Evolutionary conservation across 1,140 invertebrate species (phyloP).

Genomic region (Phocides pigmalion): DNA sequence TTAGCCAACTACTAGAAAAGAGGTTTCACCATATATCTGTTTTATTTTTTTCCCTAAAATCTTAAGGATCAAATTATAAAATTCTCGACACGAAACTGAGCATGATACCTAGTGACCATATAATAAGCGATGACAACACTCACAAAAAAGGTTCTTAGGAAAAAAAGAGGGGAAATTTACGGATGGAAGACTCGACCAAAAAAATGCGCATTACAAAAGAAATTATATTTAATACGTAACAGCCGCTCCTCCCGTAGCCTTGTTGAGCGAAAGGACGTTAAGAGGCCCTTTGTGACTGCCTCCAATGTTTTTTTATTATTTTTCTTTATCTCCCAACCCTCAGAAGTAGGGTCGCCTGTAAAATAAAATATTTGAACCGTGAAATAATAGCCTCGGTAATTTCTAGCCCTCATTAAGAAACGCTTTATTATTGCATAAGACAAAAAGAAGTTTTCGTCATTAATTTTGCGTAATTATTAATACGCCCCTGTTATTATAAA

Average conservation of each 20-base stretch:
- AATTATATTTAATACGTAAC: conserved; percentile 65
- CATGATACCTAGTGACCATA: conserved; percentile 23
- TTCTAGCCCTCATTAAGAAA: conserved; percentile 64
- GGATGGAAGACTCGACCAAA: conserved; percentile 38
- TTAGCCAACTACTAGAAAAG: too few species aligned
- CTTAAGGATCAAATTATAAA: conserved; percentile 25
- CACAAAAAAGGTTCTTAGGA: conserved; percentile 29
- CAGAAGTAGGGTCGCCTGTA: conserved; percentile 50
- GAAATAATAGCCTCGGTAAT: conserved; percentile 71
- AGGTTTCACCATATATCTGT: too few species aligned
- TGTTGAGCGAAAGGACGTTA: conserved; percentile 61
- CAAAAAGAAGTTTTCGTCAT: conserved; percentile 45
- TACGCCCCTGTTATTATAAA: conserved; percentile 41
- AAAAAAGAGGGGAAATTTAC: conserved; percentile 35
- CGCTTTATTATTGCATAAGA: conserved; percentile 49
- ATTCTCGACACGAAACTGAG: conserved; percentile 9
- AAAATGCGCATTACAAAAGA: conserved; percentile 54
- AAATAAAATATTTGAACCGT: conserved; percentile 70
- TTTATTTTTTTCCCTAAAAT: too few species aligned
- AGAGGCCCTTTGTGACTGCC: conserved; percentile 60
- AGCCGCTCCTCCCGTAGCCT: conserved; percentile 49
- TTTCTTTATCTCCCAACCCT: conserved; percentile 59
- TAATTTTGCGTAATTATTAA: conserved; percentile 52
- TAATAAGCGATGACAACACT: conserved; percentile 26
- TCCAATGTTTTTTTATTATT: conserved; percentile 65